Evolutionary conservation across 2,113 vertebrate species (phyloP).

Genomic region (Aspidoscelis tigris): DNA sequence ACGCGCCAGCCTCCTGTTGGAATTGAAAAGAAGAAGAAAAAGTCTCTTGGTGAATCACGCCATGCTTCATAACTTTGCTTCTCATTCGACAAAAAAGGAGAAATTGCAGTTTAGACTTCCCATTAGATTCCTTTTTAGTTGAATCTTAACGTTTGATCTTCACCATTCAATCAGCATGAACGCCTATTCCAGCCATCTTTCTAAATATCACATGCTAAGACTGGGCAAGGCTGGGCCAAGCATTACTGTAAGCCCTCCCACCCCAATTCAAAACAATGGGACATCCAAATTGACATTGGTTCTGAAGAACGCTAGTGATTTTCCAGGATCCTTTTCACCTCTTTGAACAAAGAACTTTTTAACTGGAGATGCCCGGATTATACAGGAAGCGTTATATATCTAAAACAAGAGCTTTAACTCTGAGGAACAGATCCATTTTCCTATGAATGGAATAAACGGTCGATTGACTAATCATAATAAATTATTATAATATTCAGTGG

Average conservation of each 20-base stretch:
- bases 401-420: no score
- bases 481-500: no score
- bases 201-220: no score
- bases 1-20: slow-evolving; percentile 88
- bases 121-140: not conserved
- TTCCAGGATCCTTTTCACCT: not conserved
- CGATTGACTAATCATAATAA: no score
- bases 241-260: no score
- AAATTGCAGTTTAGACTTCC: not conserved
- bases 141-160: not conserved
- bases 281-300: not conserved
- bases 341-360: not conserved
- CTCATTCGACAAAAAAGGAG: no score
- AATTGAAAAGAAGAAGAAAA: slow-evolving; percentile 43
- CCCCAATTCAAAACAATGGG: not conserved
- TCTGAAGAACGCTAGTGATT: not conserved
- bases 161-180: no score
- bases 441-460: no score
- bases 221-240: not conserved
- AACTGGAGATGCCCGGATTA: not conserved
- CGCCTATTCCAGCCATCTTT: no score
- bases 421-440: not conserved
- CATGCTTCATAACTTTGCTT: no score
- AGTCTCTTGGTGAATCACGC: not conserved
- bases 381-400: not conserved